These are phyloP conservation scores for Marcusenius ussheri DNA, from an alignment of 2,113 vertebrate species.

Conservation along the genomic window DNA sequence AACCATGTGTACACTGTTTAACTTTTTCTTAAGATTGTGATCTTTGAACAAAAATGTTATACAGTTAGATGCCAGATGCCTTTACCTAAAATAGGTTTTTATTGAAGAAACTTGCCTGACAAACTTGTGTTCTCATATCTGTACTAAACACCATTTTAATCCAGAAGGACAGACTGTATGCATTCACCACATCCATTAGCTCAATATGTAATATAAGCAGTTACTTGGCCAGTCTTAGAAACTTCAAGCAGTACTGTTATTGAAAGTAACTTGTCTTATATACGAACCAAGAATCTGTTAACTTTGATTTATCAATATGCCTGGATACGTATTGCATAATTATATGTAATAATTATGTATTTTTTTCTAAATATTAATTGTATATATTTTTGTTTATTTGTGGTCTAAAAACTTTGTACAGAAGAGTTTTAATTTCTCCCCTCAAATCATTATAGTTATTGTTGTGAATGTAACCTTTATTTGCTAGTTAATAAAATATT, in stretches of 20 bases:
- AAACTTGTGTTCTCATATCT: background rate
- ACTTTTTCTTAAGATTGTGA: background rate
- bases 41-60: background rate
- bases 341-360: slow-evolving; percentile 27
- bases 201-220: background rate
- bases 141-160: background rate
- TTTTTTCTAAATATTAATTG: slow-evolving; percentile 54
- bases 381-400: slow-evolving; percentile 59
- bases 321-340: background rate
- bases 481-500: slow-evolving; percentile 66
- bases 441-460: slow-evolving; percentile 51
- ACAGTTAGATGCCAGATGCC: background rate
- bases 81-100: background rate
- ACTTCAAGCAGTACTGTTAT: slow-evolving; percentile 14
- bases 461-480: slow-evolving; percentile 59
- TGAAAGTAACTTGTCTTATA: background rate
- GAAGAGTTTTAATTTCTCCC: slow-evolving; percentile 43
- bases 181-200: background rate
- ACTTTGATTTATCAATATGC: background rate
- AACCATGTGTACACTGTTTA: background rate
- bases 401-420: slow-evolving; percentile 59
- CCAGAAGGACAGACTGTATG: background rate
- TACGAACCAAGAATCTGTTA: slow-evolving; percentile 1
- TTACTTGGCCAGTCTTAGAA: background rate
- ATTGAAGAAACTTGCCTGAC: background rate